Percentiles rank a stretch among this genome's conserved stretches.
Conservation (phyloP, 1,140 invertebrate genomes). For the Asobara japonica region DNA sequence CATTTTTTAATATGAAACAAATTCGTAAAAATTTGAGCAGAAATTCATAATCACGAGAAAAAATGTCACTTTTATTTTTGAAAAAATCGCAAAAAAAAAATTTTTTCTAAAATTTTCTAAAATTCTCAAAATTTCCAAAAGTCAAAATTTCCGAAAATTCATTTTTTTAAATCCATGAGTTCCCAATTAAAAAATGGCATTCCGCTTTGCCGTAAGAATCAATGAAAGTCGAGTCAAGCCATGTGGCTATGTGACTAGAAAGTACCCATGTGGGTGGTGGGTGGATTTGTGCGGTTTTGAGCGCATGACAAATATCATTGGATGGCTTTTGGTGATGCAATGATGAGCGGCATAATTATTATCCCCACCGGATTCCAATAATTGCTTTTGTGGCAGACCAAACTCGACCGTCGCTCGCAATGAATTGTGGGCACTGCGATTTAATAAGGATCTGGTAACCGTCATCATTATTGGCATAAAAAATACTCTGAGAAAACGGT, state of each 20-base stretch:
- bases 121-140: too few relatives aligned
- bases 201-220: not conserved
- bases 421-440: slow-evolving; percentile 30
- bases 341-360: slow-evolving; percentile 35
- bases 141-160: too few relatives aligned
- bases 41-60: too few relatives aligned
- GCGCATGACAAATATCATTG: slow-evolving; percentile 1
- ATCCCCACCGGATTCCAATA: slow-evolving; percentile 28
- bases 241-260: not conserved
- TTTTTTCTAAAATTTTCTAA: too few relatives aligned
- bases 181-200: too few relatives aligned
- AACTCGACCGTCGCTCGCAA: slow-evolving; percentile 18
- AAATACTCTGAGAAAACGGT: not conserved
- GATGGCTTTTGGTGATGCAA: slow-evolving; percentile 12
- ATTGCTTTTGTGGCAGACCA: slow-evolving; percentile 33
- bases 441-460: slow-evolving; percentile 17
- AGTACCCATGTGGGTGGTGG: not conserved
- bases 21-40: too few relatives aligned
- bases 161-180: too few relatives aligned
- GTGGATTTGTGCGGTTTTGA: not conserved
- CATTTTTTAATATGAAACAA: too few relatives aligned
- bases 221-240: not conserved
- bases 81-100: too few relatives aligned
- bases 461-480: not conserved
- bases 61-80: too few relatives aligned